Evolutionary conservation across 2,888 invertebrate species (phyloP), one percentile per base, ranked within the genome.

Genomic region (Tetanocera ferruginea): DNA sequence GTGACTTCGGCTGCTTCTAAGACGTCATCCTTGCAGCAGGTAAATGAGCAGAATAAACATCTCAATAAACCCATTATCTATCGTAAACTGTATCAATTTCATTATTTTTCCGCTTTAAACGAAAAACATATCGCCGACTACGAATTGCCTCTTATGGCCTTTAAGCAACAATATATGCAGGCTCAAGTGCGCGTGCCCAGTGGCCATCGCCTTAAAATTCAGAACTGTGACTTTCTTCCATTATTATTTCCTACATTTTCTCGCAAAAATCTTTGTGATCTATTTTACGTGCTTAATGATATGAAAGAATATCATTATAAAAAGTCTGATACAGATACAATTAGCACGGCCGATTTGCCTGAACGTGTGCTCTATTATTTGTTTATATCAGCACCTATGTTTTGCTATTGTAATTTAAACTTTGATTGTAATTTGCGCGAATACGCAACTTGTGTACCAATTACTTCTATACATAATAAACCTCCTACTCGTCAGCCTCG

Each of bases 251-350:
- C 25, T 17, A 76, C 25, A 25, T 78, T 52, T 73, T 77, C 69
- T 17, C 73, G 0, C 62, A 76, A 25, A 78, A 76, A 75, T 49
- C 73, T 76, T 34, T 19, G 55, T 25, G 80, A 81, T 77, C 70
- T 81, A 51, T 55, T 78, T 4, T 64, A 71, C 9, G 71, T 81
- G 43, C 60, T 81, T 34, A 70, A 62, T 8, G 76, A 78, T 73
- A 60, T 81, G 3, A 76, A 76, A 37, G 81, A 81, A 79, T 81
- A 79, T 57, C 80, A 81, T 73, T 81, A 76, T 28, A 64, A n/a
- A 19, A n/a, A 37, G 1, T 78, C 51, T 49, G n/a, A 76, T 19
- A 57, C 57, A 25, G 9, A 9, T n/a, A 2, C 25, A 0, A 70
- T 62, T 51, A 19, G 62, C 3, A 62, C 52, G 0, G 73, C 62